Conservation (phyloP, 64 coral and sea anemone genomes). For the Catalaphyllia jardinei region DNA sequence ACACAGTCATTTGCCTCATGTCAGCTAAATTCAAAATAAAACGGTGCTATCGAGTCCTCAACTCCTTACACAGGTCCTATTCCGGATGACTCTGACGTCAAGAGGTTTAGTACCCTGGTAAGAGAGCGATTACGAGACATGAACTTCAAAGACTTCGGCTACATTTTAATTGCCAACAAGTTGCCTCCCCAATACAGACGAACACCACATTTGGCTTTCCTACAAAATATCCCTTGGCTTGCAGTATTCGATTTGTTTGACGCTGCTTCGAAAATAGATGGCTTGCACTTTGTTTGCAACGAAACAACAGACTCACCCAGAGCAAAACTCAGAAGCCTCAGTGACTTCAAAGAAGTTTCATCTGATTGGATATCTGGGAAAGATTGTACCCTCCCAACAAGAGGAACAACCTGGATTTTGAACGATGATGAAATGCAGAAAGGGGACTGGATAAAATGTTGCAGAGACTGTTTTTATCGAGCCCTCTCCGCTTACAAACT, state of each 20-base stretch:
- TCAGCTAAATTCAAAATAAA: too few relatives aligned
- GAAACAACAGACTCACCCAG: conserved; percentile 9
- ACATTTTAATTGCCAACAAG: conserved; percentile 46
- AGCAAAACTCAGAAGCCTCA: conserved; percentile 5
- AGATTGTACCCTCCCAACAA: background rate
- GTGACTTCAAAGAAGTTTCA: conserved; percentile 44
- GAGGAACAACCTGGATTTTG: conserved; percentile 58
- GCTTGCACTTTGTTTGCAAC: conserved; percentile 37
- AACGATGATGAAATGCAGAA: conserved; percentile 14
- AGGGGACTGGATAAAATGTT: conserved; percentile 25
- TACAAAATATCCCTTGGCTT: conserved; percentile 56
- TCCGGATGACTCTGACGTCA: too few relatives aligned
- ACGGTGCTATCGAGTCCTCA: too few relatives aligned
- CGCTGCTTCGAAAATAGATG: background rate
- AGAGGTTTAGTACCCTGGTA: too few relatives aligned
- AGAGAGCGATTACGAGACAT: conserved; percentile 24
- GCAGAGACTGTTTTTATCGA: conserved; percentile 14
- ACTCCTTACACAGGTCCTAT: too few relatives aligned
- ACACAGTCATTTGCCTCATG: too few relatives aligned
- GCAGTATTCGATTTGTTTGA: conserved; percentile 67
- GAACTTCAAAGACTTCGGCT: conserved; percentile 7
- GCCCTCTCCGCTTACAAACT: conserved; percentile 30
- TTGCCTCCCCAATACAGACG: conserved; percentile 33
- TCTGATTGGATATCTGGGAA: background rate
- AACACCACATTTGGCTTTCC: conserved; percentile 22